Base-by-base conservation (phyloP, 1,140 invertebrate species). In the Drosophila subpulchrella region DNA sequence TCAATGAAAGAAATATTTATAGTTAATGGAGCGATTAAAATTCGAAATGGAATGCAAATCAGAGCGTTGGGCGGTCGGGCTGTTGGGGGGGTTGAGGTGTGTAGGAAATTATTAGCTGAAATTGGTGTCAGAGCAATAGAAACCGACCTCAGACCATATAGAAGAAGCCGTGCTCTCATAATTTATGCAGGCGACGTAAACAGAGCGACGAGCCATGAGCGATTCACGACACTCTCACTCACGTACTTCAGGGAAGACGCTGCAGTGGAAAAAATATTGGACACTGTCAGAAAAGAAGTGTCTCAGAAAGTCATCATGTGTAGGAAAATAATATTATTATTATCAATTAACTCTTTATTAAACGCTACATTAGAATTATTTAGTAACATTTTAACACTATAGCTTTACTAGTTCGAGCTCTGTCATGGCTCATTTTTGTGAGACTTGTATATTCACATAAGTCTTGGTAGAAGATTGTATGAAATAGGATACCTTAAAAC, bases 11-110 rank as follows among this genome's bases (percentile, higher is more conserved):
- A 85, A 85, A 88, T 83, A 86, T 86, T 84, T 88, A 88, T 88
- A 57, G 56, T 78, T 88, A 88, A 88, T 88, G 80, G 46, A 70
- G 76, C 82, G 80, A 80, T 88, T 88, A 75, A 84, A 77, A 88
- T 88, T 89, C 83, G 84, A 89, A 81, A 89, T n/a, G 66, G 84
- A 85, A 88, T 88, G 84, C 84, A 88, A 88, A 89, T 88, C 73
- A 84, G 76, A 88, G 67, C 80, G 59, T 42, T 46, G 41, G 55
- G 46, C 12, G 42, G 13, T 17, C 10, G 10, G 46, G 24, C 47
- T 10, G 8, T 17, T 6, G 44, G 15, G 11, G 36, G 59, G 54
- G 56, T 30, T 50, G 60, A 47, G 59, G 59, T 71, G 61, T 73
- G 41, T 66, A 65, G 80, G 84, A 83, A 89, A 88, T 89, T 88